Conservation (phyloP, 2,888 invertebrate species). For the Epiperipatus broadwayi region DNA sequence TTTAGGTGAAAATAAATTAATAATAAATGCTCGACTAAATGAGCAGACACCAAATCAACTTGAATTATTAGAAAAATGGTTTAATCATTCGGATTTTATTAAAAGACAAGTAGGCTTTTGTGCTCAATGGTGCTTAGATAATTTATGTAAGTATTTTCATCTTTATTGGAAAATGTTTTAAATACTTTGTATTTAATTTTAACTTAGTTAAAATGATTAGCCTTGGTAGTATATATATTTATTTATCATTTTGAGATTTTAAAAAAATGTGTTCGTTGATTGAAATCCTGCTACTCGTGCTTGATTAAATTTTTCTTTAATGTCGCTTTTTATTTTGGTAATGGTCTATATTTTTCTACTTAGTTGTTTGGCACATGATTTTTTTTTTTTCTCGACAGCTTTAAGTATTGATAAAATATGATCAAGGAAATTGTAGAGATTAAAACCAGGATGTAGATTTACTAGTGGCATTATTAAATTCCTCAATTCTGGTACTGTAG, state of each 20-base stretch:
- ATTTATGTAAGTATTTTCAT: constrained; percentile 50
- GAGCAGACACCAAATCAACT: constrained; percentile 44
- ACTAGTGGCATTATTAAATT: too few relatives aligned
- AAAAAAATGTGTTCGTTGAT: too few relatives aligned
- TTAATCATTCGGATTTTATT: constrained; percentile 40
- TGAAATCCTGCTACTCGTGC: too few relatives aligned
- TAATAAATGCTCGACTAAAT: constrained; percentile 46
- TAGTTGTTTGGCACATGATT: too few relatives aligned
- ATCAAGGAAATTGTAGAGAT: too few relatives aligned
- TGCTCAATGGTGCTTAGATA: constrained; percentile 78
- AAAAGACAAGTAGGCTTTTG: constrained; percentile 76
- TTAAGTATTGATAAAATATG: too few relatives aligned
- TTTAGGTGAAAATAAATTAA: constrained; percentile 56
- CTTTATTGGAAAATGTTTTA: constrained; percentile 8
- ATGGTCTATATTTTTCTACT: too few relatives aligned
- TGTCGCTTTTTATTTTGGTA: too few relatives aligned
- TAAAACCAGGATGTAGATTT: too few relatives aligned
- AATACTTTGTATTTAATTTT: constrained; percentile 17
- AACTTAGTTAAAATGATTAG: constrained; percentile 1
- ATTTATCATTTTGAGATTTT: constrained; percentile 18
- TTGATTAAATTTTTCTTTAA: too few relatives aligned
- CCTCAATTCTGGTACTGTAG: too few relatives aligned
- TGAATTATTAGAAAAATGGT: constrained; percentile 44
- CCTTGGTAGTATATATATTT: constrained; percentile 3
- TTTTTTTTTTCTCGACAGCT: too few relatives aligned